Evolutionary conservation across 2,113 vertebrate species (phyloP), one percentile per base, ranked within the genome.

Genomic region (Brachypteracias leptosomus): DNA sequence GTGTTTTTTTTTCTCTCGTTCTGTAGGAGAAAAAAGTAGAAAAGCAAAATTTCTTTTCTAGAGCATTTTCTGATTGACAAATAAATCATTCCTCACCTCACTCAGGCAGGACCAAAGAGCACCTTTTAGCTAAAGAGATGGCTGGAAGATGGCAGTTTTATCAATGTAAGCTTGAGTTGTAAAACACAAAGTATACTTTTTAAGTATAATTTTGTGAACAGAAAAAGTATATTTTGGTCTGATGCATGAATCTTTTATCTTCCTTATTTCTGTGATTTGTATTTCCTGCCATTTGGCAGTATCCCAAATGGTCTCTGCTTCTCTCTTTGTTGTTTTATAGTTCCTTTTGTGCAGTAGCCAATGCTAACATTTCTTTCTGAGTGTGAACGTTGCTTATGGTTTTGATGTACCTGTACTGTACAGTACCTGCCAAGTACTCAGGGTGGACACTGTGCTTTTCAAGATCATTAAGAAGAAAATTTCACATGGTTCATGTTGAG

Each of bases 201-300:
- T 84, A 90, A 62, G 10, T 86, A 59, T 68, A 81, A 94, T 87
- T 89, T 84, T 95, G 63, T 78, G 65, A 90, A 79, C 55, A 70
- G 33, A 70, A 91, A 62, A 85, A 54, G 33, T 79, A 18, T 70
- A 57, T 94, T 84, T 96, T 52, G 46, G 40, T 91, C 28, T 71
- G 44, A 35, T 28, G 13, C 40, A 73, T 73, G 74, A 91, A 83
- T 88, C 22, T 91, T 88, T 87, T 67, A 59, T 79, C 49, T 71
- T 49, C 58, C 44, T 89, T 91, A 75, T 26, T 84, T 21, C n/a
- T 92, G 70, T 46, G 87, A 85, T 77, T 94, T 93, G 22, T 89
- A 85, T 91, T 78, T 89, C 49, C 51, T 91, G 58, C 58, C 55
- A 73, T 80, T 91, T 91, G 74, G 70, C 74, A 94, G 71, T 91